Conservation (phyloP, 2,113 vertebrate species). For the rabbit (Oryctolagus cuniculus) region DNA sequence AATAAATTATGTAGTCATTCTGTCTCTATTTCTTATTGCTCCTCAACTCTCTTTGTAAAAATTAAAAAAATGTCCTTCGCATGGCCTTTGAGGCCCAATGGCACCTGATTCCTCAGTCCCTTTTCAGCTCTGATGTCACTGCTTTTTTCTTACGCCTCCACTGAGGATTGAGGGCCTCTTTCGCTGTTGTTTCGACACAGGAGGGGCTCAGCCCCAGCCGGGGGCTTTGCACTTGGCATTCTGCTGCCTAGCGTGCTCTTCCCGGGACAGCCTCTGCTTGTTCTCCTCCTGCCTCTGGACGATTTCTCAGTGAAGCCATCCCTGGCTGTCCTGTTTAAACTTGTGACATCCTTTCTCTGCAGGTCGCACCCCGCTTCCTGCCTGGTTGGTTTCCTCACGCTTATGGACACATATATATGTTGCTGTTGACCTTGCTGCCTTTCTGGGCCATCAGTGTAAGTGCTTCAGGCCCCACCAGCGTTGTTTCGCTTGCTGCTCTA, state of each 20-base stretch:
- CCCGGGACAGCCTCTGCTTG: neutral
- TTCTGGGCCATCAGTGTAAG: neutral
- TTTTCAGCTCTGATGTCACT: neutral
- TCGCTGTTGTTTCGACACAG: neutral
- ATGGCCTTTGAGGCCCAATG: neutral
- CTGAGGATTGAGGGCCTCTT: neutral
- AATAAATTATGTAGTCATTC: neutral
- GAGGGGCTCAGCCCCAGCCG: neutral
- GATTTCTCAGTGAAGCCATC: neutral
- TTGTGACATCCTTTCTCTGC: no score
- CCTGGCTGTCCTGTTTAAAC: no score
- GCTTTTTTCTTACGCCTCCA: neutral
- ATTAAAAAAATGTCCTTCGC: no score
- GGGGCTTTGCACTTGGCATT: neutral
- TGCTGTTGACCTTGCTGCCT: neutral
- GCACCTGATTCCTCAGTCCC: neutral
- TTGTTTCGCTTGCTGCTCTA: neutral
- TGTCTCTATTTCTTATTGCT: neutral
- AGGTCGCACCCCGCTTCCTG: no score
- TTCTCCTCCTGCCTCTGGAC: neutral
- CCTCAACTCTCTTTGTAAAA: neutral
- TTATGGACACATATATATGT: neutral
- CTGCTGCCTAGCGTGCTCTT: neutral
- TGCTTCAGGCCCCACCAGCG: neutral
- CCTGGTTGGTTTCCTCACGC: no score